Evolutionary conservation across 2,797 vertebrate genomes (phyloP), one percentile per base, ranked within the genome.

Genomic region (Schizopygopsis pylzovi): DNA sequence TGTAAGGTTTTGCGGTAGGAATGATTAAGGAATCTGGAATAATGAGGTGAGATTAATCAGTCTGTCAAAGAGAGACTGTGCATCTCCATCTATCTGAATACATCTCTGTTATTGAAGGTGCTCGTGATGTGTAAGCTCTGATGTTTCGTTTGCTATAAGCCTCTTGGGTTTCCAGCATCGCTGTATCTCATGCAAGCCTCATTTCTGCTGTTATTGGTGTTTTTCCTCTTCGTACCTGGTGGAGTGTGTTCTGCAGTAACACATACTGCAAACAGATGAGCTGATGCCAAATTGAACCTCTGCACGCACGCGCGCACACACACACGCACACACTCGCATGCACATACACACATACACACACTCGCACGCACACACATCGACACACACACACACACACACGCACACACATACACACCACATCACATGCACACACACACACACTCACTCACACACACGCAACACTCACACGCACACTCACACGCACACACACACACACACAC

Each of bases 261-360:
- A 54, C 63, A 28, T 28, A 73, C 78, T 80, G 84, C 78, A 85
- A 75, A 79, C 65, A 71, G 52, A 85, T 85, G 83, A 85, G 83
- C 75, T 68, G 18, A 71, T 59, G 65, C 76, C 78, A 73, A 22
- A 65, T 81, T 85, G 70, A 33, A 85, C 33, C 78, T 71, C 25
- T 49, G 25, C n/a, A 59, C 68, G 33, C 52, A 4, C 72, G 2
- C 68, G 41, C 68, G 22, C 49, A 6, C 71, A 41, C 68, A 41
- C 68, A 41, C 49, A 41, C 68, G 2, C 68, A 43, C 68, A 71
- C 68, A 41, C 70, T 5, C 20, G n/a, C n/a, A n/a, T n/a, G n/a
- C n/a, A n/a, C n/a, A n/a, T n/a, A 45, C 37, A 71, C 5, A 39
- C 49, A 6, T 43, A 7, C 37, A 41, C 68, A 71, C 68, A 41